Evolutionary conservation across 2,797 vertebrate genomes (phyloP), one percentile per base, ranked within the genome.

Genomic region (Chelon auratus): DNA sequence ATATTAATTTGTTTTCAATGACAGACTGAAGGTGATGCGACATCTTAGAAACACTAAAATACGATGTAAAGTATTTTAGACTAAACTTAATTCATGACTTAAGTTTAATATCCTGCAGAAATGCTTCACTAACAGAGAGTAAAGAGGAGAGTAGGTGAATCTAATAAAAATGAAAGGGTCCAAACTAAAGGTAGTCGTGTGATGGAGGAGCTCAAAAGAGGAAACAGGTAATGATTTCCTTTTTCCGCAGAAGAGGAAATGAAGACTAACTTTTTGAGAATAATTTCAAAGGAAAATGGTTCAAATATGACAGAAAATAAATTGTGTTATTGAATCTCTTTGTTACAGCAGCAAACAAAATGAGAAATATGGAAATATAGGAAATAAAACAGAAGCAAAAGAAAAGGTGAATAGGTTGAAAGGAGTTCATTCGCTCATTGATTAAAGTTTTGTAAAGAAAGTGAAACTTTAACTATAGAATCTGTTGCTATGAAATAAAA

Each of bases 161-260:
- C 9, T 2, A 5, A 0, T 1, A 5, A 0, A 17, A 45, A 45
- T 8, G 17, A 60, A 43, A 43, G 0, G 17, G 0, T 36, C 6
- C n/a, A 58, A 22, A 39, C 36, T 37, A 20, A 39, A 56, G 2
- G 54, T 2, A 20, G 2, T 2, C 4, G 20, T 36, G 4, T 55
- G 17, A 36, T 18, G 9, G 36, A 22, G 9, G 37, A 37, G 12
- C 30, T 45, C 5, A 45, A 55, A 48, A 48, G 15, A 57, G 24
- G 15, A 48, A 57, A 37, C 14, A 48, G 20, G 14, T 39, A n/a
- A 26, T 58, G 7, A 50, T 54, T 66, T 56, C 33, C n/a, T 17
- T 54, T 33, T 24, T 50, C 65, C 42, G 56, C 5, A 56, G 56
- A 36, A 39, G 42, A 67, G 43, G 20, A 48, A 67, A 37, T 37